These are phyloP conservation scores for Oscheius sp. DNA, from an alignment of 2,888 invertebrate species.

Conservation along the genomic window DNA sequence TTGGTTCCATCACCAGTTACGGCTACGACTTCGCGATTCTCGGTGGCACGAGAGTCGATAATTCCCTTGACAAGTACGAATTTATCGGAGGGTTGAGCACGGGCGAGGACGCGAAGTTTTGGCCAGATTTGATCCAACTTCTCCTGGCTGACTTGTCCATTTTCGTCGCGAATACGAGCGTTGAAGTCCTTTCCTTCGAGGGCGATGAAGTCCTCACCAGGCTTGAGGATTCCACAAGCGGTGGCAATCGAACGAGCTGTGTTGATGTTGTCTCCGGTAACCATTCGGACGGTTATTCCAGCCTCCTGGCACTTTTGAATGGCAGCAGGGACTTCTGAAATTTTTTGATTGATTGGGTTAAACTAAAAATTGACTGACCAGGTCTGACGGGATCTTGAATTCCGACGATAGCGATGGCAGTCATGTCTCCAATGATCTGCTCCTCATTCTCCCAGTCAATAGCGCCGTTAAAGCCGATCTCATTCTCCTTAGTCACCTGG, in stretches of 20 bases:
- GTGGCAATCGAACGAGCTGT: slow-evolving; percentile 95
- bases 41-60: slow-evolving; percentile 89
- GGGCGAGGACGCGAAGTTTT: slow-evolving; percentile 89
- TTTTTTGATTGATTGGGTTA: background rate
- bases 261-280: slow-evolving; percentile 98
- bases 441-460: slow-evolving; percentile 86
- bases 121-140: slow-evolving; percentile 91
- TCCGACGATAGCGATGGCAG: slow-evolving; percentile 72
- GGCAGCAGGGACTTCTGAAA: slow-evolving; percentile 83
- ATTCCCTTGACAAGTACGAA: slow-evolving; percentile 97
- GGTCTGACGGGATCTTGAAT: slow-evolving; percentile 70
- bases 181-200: slow-evolving; percentile 98
- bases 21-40: slow-evolving; percentile 75
- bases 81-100: slow-evolving; percentile 97
- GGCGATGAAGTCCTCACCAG: slow-evolving; percentile 92
- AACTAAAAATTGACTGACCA: slow-evolving; percentile 24
- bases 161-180: slow-evolving; percentile 74
- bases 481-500: slow-evolving; percentile 41
- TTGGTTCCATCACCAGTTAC: slow-evolving; percentile 75
- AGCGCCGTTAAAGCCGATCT: slow-evolving; percentile 43
- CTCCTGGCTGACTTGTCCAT: slow-evolving; percentile 81
- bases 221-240: slow-evolving; percentile 88
- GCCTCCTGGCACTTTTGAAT: slow-evolving; percentile 94
- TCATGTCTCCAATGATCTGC: slow-evolving; percentile 73
- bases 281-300: slow-evolving; percentile 98